A percentile compares a stretch with the other conserved stretches of the same genome.
phyloP scores from a whole-genome alignment of 2,888 invertebrate species.

The Euclidia mi region DNA sequence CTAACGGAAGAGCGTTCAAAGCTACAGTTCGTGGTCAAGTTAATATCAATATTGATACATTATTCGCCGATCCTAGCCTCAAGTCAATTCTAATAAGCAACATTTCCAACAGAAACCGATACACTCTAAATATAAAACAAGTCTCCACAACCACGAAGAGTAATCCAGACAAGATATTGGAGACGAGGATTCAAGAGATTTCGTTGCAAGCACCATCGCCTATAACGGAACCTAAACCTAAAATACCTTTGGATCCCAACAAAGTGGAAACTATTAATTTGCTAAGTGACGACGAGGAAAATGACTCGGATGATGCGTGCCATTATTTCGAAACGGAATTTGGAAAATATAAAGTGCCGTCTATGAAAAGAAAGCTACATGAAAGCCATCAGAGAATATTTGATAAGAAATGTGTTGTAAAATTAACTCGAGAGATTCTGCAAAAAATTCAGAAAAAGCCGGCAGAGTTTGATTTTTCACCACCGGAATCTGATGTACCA shows the following conservation, averaged over 20 bases:
- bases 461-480: neutral
- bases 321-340: constrained; percentile 70
- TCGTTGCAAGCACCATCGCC: constrained; percentile 29
- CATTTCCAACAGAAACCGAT: constrained; percentile 61
- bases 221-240: neutral
- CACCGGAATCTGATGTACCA: neutral
- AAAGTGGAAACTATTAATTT: constrained; percentile 76
- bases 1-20: constrained; percentile 75
- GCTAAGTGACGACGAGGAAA: constrained; percentile 82
- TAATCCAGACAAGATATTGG: constrained; percentile 52
- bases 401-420: constrained; percentile 68
- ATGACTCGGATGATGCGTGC: constrained; percentile 15
- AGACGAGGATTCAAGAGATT: constrained; percentile 59
- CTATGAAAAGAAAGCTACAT: constrained; percentile 55
- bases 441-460: constrained; percentile 14
- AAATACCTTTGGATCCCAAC: neutral
- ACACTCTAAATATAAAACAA: constrained; percentile 75
- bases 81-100: constrained; percentile 65
- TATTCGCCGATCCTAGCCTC: constrained; percentile 71
- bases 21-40: constrained; percentile 74
- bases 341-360: constrained; percentile 67
- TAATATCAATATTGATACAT: constrained; percentile 64
- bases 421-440: constrained; percentile 53
- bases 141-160: constrained; percentile 42
- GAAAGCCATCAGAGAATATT: constrained; percentile 72